phyloP scores from a whole-genome alignment of 2,113 vertebrate genomes.

The Anguilla japonica region DNA sequence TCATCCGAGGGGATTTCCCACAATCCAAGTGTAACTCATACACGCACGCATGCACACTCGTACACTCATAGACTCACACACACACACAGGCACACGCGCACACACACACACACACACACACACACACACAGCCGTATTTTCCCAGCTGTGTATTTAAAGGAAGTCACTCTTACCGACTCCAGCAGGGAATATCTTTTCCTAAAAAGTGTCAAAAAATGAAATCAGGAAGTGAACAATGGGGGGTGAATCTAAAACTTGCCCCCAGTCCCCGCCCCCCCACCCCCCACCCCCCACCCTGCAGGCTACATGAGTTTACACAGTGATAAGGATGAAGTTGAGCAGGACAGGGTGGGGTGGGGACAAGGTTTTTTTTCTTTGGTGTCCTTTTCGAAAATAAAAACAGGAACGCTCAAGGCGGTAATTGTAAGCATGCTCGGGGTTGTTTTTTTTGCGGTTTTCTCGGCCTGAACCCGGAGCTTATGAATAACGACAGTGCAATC shows the following conservation, averaged over 20 bases:
- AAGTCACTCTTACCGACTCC: not conserved
- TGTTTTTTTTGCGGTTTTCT: too few species aligned
- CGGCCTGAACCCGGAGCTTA: too few species aligned
- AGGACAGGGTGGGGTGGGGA: not conserved
- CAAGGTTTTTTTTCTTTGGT: not conserved
- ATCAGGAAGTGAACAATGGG: slow-evolving; percentile 10
- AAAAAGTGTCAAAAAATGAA: not conserved
- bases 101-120: too few species aligned
- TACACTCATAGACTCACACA: too few species aligned
- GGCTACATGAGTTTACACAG: not conserved
- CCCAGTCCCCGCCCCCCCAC: not conserved
- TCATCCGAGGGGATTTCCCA: slow-evolving; percentile 50
- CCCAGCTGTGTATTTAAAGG: slow-evolving; percentile 17
- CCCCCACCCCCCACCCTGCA: too few species aligned
- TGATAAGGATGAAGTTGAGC: not conserved
- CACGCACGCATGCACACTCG: not conserved
- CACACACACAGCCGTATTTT: slow-evolving; percentile 31
- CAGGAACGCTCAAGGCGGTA: too few species aligned
- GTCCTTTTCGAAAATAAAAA: not conserved
- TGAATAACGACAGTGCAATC: too few species aligned
- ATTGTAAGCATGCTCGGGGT: too few species aligned
- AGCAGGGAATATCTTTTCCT: not conserved
- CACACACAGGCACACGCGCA: too few species aligned
- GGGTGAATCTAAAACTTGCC: not conserved
- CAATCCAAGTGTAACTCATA: slow-evolving; percentile 59